Percentiles rank a stretch among this genome's conserved stretches.
Evolutionary conservation across 2,113 vertebrate genomes (phyloP).

Genomic region (Taxidea taxus): DNA sequence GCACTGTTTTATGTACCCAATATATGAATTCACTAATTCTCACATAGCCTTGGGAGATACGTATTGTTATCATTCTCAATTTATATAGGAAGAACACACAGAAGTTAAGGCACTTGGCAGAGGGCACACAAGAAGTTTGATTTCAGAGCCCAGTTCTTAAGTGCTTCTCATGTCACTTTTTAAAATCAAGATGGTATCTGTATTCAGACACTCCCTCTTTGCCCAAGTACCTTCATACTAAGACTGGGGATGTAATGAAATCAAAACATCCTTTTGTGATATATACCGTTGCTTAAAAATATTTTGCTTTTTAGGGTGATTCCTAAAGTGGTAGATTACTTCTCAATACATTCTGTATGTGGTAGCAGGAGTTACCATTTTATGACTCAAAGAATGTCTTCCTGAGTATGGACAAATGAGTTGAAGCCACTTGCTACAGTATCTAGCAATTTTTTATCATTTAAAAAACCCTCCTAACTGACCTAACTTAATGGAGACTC

Average conservation of each 20-base stretch:
- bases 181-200: background rate
- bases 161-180: background rate
- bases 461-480: background rate
- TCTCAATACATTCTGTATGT: background rate
- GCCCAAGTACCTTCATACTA: background rate
- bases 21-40: background rate
- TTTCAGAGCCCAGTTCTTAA: background rate
- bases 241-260: background rate
- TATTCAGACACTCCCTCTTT: background rate
- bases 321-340: background rate
- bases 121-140: background rate
- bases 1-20: background rate
- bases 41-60: background rate
- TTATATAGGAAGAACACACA: background rate
- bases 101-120: background rate
- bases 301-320: background rate
- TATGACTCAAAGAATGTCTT: background rate
- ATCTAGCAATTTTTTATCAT: background rate
- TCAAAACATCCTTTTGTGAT: background rate
- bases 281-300: background rate
- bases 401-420: background rate
- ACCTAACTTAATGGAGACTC: background rate
- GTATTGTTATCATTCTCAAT: background rate
- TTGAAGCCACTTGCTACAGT: background rate
- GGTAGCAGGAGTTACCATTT: background rate